phyloP scores from a whole-genome alignment of 2,113 vertebrate genomes.

The Cynoglossus semilaevis region DNA sequence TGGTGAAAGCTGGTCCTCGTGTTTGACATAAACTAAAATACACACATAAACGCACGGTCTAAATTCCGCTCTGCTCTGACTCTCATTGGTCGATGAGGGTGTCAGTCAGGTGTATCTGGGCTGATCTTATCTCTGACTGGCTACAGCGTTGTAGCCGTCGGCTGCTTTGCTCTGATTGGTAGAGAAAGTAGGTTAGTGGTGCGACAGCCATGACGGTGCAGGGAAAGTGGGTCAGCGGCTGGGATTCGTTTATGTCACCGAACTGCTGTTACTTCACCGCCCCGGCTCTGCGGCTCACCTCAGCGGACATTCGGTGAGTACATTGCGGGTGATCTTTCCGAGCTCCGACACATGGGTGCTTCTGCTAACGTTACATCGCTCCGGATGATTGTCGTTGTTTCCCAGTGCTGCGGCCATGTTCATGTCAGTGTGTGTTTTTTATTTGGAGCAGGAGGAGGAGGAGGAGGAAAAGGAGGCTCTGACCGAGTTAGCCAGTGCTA shows the following conservation, averaged over 20 bases:
- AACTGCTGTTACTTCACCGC: conserved; percentile 40
- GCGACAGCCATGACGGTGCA: conserved; percentile 76
- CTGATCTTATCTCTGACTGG: conserved; percentile 54
- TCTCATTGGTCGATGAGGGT: conserved; percentile 18
- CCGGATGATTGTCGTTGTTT: conserved; percentile 59
- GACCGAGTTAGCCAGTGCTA: conserved; percentile 52
- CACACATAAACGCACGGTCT: conserved; percentile 15
- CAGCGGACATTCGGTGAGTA: conserved; percentile 60
- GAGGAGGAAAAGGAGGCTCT: conserved; percentile 47
- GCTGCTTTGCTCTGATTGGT: conserved; percentile 58
- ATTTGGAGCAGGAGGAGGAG: conserved; percentile 45
- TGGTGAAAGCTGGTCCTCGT: too few species aligned
- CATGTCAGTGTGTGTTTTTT: conserved; percentile 58
- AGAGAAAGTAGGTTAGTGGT: conserved; percentile 81
- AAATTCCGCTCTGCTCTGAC: conserved; percentile 33
- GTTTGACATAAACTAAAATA: not conserved
- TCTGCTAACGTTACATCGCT: too few species aligned
- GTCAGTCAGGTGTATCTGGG: conserved; percentile 38
- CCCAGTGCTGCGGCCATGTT: conserved; percentile 42
- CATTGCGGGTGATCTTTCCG: not conserved
- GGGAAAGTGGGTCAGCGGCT: conserved; percentile 79
- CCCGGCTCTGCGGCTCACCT: conserved; percentile 21
- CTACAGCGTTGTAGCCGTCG: not conserved
- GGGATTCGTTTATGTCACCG: conserved; percentile 78
- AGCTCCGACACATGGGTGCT: not conserved